Base-by-base conservation (phyloP, 2,797 vertebrate species). In the Hippocampus kuda region DNA sequence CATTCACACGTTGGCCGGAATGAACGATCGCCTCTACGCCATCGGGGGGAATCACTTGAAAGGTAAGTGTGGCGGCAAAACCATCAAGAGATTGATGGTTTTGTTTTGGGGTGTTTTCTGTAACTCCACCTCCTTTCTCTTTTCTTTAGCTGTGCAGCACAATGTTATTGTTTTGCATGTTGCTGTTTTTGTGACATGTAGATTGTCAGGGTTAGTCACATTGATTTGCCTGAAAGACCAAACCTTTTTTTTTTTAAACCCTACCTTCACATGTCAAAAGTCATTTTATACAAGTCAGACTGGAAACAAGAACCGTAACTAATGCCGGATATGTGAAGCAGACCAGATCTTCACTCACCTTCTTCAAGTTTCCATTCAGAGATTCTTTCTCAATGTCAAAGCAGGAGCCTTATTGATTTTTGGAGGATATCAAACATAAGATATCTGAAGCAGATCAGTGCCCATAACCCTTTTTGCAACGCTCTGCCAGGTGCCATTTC, bases 41-140 rank as follows among this genome's bases (percentile, higher is more conserved):
- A 99, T 99, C 80, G 97, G 97, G 84, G 97, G 97, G 87, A 99
- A 99, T 89, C 97, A 99, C 90, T 88, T 99, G 90, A 99, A 99
- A 96, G 97, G 97, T 97, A 88, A 89, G 83, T 62, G 1, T 69
- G 72, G 76, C 69, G 53, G 61, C 73, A 73, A 73, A 75, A 67
- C 18, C 69, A 73, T 81, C 71, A 70, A 69, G n/a, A 27, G 24
- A 48, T 48, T 65, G 63, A 65, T 65, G 1, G 42, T 65, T 27
- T 65, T 48, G n/a, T 44, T 22, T 24, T 24, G 54, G n/a, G 22
- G 71, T 65, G 24, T 59, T 61, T 24, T 1, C 27, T 68, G 30
- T 38, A 7, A 38, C 6, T 38, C 34, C 6, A 38, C 34, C 6
- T 22, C 20, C 49, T 22, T 51, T 51, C 49, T 51, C 49, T 63